Evolutionary conservation across 2,113 vertebrate species (phyloP), one percentile per base, ranked within the genome.

Genomic region (Seriola rivoliana): DNA sequence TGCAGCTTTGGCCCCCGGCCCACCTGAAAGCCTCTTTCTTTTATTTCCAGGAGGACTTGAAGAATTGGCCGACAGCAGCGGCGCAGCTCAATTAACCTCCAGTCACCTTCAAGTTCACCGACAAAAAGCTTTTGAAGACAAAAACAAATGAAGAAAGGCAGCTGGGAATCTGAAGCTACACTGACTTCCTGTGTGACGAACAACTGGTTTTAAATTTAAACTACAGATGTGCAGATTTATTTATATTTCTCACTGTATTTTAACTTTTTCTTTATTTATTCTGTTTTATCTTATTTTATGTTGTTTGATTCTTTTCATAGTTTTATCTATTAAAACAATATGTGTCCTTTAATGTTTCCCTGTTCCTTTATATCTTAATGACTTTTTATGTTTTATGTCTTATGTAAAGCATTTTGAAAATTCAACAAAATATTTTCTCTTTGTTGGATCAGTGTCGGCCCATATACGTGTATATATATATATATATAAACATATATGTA

Each of bases 21-120:
- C 25, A 8, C 38, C 55, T 52, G 46, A 63, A 40, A 80, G 59
- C n/a, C 72, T 80, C 40, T 63, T 69, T 38, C 75, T 75, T 42
- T 68, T 78, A 81, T 77, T 80, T 74, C 75, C 85, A 63, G 72
- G 38, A 62, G 72, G 73, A 75, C 4, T 48, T 67, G 16, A 64
- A 75, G 74, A 79, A 40, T 21, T 25, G 57, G 34, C 66, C 4
- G 64, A 52, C 65, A 29, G 58, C 63, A 38, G 48, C 5, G 55
- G 32, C 82, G 6, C 88, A 3, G 52, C 44, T 79, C 77, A 86
- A 90, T 90, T 90, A 90, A 84, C 88, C 83, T 86, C 75, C 62
- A 75, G 70, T 44, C 13, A 19, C 62, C 70, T 78, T 78, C 66
- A 60, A 11, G 73, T 59, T 69, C 65, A n/a, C 8, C 71, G 36